Base-by-base conservation (phyloP, 2,888 invertebrate species). In the Norana najaformis region DNA sequence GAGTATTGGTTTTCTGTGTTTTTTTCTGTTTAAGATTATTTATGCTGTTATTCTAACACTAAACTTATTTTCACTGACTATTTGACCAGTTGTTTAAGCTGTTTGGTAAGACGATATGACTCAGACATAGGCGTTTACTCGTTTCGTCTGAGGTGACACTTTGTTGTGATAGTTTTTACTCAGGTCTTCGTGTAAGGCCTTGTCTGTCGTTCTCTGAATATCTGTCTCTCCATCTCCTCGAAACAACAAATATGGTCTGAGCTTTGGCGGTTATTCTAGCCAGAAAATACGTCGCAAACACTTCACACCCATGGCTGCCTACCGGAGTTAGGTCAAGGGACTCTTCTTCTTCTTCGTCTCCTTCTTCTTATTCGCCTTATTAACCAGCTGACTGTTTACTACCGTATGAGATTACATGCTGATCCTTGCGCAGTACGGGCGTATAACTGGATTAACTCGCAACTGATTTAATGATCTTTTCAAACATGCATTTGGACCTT, bases 61-160 rank as follows among this genome's bases (percentile, higher is more conserved):
- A 23, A 23, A 47, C 47, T 6, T 20, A 20, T 47, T 47, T 47
- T 23, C 47, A 69, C 13, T 30, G 11, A 69, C 69, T 69, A n/a
- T 69, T n/a, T 69, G 13, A 13, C 30, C 69, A 69, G 69, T 69
- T n/a, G 47, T 47, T n/a, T 8, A n/a, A 69, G n/a, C 69, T 69
- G 69, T 69, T 69, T 69, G 69, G 69, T 11, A 69, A 69, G 69
- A 69, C 69, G 69, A 69, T 69, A 69, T n/a, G 69, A 69, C 69
- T n/a, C 30, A 69, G 69, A 11, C 8, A 1, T 30, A n/a, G n/a
- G n/a, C 1, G 69, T 30, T n/a, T 8, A 69, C 69, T 69, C 8
- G 69, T 8, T 69, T 69, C 8, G 69, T 69, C 69, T 69, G 69
- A n/a, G 8, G 30, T n/a, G 30, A n/a, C 69, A 8, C n/a, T 69